These are phyloP conservation scores for Galendromus occidentalis DNA, from an alignment of 1,140 invertebrate species.

Conservation along the genomic window DNA sequence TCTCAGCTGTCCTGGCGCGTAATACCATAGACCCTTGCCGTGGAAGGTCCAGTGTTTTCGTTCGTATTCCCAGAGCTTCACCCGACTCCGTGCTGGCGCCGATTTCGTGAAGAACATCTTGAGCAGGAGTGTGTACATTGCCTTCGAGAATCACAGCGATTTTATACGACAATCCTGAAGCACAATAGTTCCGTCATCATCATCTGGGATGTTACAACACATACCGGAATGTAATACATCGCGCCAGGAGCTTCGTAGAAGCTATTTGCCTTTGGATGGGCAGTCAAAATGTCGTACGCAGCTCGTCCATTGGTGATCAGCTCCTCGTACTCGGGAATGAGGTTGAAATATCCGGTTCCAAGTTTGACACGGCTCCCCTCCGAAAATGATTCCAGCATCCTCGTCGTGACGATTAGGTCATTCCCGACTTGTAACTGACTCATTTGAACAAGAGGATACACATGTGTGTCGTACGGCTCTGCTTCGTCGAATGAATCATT, in stretches of 20 bases:
- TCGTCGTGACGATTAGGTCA: conserved; percentile 55
- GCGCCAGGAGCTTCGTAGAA: conserved; percentile 65
- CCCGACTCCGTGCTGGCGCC: conserved; percentile 37
- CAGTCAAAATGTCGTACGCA: conserved; percentile 61
- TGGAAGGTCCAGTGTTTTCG: conserved; percentile 84
- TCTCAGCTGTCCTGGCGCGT: conserved; percentile 39
- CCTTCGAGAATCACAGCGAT: no score
- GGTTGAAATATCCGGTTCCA: conserved; percentile 92
- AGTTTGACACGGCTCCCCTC: conserved; percentile 38
- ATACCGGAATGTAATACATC: not conserved
- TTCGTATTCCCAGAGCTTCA: conserved; percentile 62
- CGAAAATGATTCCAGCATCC: conserved; percentile 32
- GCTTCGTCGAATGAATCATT: conserved; percentile 3
- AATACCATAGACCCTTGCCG: conserved; percentile 86
- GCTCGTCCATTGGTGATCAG: conserved; percentile 34
- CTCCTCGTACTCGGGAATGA: conserved; percentile 63
- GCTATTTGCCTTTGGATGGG: conserved; percentile 84
- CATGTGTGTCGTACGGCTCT: conserved; percentile 47
- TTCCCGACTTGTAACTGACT: conserved; percentile 60
- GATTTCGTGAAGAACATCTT: conserved; percentile 43
- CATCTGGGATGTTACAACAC: no score
- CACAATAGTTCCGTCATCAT: no score
- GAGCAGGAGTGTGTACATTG: conserved; percentile 71
- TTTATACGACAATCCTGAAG: no score
- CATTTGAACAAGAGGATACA: conserved; percentile 92